Base-by-base conservation (phyloP, 1,140 invertebrate species). In the Calliphora vicina region DNA sequence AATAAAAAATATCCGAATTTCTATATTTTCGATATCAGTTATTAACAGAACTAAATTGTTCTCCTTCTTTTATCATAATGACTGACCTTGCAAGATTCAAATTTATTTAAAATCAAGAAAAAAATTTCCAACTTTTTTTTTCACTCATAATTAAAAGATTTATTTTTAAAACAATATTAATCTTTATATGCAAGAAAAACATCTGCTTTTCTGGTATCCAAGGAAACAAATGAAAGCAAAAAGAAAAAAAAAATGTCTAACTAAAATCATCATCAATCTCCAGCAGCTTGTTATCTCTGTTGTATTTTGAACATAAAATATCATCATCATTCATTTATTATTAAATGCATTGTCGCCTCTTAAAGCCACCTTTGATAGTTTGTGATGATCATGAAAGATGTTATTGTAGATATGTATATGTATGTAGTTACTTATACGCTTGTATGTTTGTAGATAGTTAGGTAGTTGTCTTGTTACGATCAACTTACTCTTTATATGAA, bases 271-370 rank as follows among this genome's bases (percentile, higher is more conserved):
- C 61, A 67, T 67, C 61, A 67, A 67, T 67, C 61, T 67, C 20
- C 10, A 6, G 61, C n/a, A 9, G n/a, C 61, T 67, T 67, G 61
- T 67, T 67, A 67, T 67, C 61, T 57, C 50, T 57, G 35, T 35
- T 50, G 61, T 67, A 67, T 67, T 67, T 57, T 67, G 20, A 67
- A 67, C 23, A 67, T 67, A 67, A 67, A 67, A 67, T n/a, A 67
- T 67, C 61, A 67, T 67, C 61, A 67, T 67, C 61, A 67, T 57
- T 67, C 61, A 67, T 67, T 67, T n/a, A 67, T 67, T 67, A 67
- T 67, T 67, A 67, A 67, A 67, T 67, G 61, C 61, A 67, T 67
- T 67, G 61, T 67, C 61, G 61, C 61, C 61, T 67, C 61, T 67
- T 23, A 25, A 67, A 67, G 25, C 50, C 50, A 57, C 17, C 50